phyloP scores from a whole-genome alignment of 2,797 vertebrate species.

The Alcedo quadribrachys region DNA sequence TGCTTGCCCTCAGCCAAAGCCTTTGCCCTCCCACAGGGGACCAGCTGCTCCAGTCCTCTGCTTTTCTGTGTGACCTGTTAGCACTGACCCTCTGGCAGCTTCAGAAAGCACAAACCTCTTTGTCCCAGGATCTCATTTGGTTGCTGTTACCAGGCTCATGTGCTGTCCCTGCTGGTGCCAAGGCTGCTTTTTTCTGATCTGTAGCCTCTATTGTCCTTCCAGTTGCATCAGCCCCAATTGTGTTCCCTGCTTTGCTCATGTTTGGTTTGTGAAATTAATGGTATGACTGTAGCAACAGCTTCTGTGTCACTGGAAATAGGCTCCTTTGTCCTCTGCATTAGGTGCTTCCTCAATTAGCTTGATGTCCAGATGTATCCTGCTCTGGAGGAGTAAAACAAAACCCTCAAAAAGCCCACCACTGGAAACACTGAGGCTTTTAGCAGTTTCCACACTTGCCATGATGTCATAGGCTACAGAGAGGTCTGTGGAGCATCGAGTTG shows the following conservation, averaged over 20 bases:
- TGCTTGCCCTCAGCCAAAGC: not conserved
- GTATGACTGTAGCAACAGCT: not conserved
- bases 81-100: not conserved
- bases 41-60: slow-evolving; percentile 3
- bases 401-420: not conserved
- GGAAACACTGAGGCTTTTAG: not conserved
- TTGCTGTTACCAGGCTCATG: slow-evolving; percentile 55
- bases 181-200: slow-evolving; percentile 42
- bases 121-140: slow-evolving; percentile 35
- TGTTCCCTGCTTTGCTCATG: not conserved
- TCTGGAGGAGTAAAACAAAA: not conserved
- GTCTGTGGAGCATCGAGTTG: not conserved
- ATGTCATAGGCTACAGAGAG: accelerated
- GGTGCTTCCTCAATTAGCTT: not conserved
- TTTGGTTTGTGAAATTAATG: not conserved
- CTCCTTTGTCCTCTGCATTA: not conserved
- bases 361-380: not conserved
- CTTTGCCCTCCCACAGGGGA: not conserved
- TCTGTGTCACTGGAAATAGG: not conserved
- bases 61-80: slow-evolving; percentile 35
- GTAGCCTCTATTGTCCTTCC: slow-evolving; percentile 54
- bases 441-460: accelerated
- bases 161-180: slow-evolving; percentile 45
- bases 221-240: slow-evolving; percentile 34
- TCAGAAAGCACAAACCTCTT: slow-evolving; percentile 54